Base-by-base conservation (phyloP, 2,113 vertebrate genomes). In the Toxostoma redivivum region DNA sequence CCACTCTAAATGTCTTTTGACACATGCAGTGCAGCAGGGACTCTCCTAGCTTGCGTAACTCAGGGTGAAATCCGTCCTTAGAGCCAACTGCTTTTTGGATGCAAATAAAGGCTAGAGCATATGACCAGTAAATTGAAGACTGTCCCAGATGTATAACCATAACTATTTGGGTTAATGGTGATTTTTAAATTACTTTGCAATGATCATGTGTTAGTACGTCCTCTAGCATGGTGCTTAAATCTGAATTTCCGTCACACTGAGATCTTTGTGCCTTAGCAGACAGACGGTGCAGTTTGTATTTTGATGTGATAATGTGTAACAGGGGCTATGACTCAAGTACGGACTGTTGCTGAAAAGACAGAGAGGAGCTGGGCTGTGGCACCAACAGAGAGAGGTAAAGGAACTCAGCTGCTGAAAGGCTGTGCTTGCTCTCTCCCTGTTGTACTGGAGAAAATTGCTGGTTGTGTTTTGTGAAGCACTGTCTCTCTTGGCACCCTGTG, bases 391-490 rank as follows among this genome's bases (percentile, higher is more conserved):
- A 11, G 30, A 53, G 17, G 71, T 20, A 47, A 13, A 28, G 25
- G 65, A 71, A 7, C 3, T 56, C 11, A 23, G 48, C 70, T 31
- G 31, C 78, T 53, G 54, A 69, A 85, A 58, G 33, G 24, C 47
- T 57, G 25, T 0, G 0, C 42, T 73, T 5, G 0, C 30, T 31
- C 42, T 57, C 31, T 74, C 23, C 33, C 24, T 21, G 16, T 27
- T 28, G n/a, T 30, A 37, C 65, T 15, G 20, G 14, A 82, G 50
- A 23, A 82, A 81, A 37, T 35, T n/a, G 40, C 45, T 47, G 66
- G 23, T 8, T 70, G 54, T 61, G 31, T 62, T 60, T 65, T n/a
- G 33, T 44, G 31, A 54, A 80, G 77, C 42, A 2, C 19, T 28
- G 17, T 37, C 31, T 79, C 51, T 50, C 37, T 67, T 69, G 79